Percentiles rank a stretch among this genome's conserved stretches.
phyloP scores from a whole-genome alignment of 1,140 invertebrate species.

The Eupeodes corollae region DNA sequence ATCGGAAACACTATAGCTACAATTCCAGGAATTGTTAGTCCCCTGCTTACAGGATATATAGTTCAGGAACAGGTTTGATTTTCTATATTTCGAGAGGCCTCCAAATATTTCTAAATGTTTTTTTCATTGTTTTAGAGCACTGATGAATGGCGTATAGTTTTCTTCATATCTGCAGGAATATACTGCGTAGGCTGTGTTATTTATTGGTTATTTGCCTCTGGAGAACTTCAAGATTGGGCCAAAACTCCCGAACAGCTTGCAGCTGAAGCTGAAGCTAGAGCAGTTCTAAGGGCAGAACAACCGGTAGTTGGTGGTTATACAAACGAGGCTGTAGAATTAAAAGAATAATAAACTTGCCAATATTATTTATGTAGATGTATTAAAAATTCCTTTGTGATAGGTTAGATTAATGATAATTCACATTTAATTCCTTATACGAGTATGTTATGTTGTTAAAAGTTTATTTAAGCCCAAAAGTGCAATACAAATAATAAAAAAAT shows the following conservation, averaged over 20 bases:
- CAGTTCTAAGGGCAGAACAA: slow-evolving; percentile 10
- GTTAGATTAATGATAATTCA: too few relatives aligned
- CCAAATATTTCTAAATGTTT: slow-evolving; percentile 4
- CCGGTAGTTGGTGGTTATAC: slow-evolving; percentile 16
- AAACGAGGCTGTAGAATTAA: slow-evolving; percentile 23
- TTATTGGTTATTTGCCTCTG: slow-evolving; percentile 69
- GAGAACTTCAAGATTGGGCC: slow-evolving; percentile 69
- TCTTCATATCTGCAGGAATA: slow-evolving; percentile 66
- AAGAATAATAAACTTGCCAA: slow-evolving; percentile 10
- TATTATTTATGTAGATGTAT: too few relatives aligned
- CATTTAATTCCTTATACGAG: too few relatives aligned
- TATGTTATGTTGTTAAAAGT: too few relatives aligned
- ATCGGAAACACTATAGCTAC: slow-evolving; percentile 81
- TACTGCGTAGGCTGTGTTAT: slow-evolving; percentile 67
- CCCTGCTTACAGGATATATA: slow-evolving; percentile 64
- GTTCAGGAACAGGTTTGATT: slow-evolving; percentile 54
- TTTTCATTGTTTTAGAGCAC: slow-evolving; percentile 46
- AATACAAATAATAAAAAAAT: too few relatives aligned
- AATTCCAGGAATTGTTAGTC: slow-evolving; percentile 76
- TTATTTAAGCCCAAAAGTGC: too few relatives aligned
- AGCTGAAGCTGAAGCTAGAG: slow-evolving; percentile 19
- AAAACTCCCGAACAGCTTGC: slow-evolving; percentile 27
- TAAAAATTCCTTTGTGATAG: too few relatives aligned
- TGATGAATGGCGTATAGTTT: slow-evolving; percentile 70
- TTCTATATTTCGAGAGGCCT: background rate